Evolutionary conservation across 1,140 invertebrate genomes (phyloP).

Genomic region (Eumeta japonica): DNA sequence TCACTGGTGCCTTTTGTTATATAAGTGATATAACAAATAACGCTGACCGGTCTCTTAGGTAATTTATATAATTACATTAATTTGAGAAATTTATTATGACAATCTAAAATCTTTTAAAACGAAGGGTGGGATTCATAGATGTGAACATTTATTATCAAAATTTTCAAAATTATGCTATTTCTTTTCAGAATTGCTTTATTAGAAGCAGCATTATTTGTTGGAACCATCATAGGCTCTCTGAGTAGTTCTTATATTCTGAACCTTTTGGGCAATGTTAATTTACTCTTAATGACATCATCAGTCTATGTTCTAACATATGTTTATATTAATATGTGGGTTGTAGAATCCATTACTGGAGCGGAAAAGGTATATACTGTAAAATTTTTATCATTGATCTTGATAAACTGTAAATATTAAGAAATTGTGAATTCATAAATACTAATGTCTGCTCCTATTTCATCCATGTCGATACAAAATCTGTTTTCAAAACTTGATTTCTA

Average conservation of each 20-base stretch:
- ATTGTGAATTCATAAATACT: too few relatives aligned
- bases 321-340: constrained; percentile 25
- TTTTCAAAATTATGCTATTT: constrained; percentile 6
- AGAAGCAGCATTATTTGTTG: constrained; percentile 60
- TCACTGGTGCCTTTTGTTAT: constrained; percentile 63
- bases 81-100: too few relatives aligned
- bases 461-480: too few relatives aligned
- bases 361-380: too few relatives aligned
- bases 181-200: constrained; percentile 62
- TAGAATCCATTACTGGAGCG: constrained; percentile 36
- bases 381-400: too few relatives aligned
- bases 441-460: too few relatives aligned
- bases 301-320: constrained; percentile 29
- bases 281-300: constrained; percentile 30
- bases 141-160: too few relatives aligned
- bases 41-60: constrained; percentile 56
- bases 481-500: too few relatives aligned
- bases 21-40: constrained; percentile 62
- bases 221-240: constrained; percentile 60
- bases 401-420: too few relatives aligned
- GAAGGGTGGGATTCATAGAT: too few relatives aligned
- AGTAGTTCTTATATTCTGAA: constrained; percentile 57
- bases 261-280: constrained; percentile 49
- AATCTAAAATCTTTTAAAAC: too few relatives aligned
- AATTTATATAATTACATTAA: constrained; percentile 12